Percentiles rank a stretch among this genome's conserved stretches.
Evolutionary conservation across 2,888 invertebrate genomes (phyloP).

Genomic region (Hyposoter didymator): DNA sequence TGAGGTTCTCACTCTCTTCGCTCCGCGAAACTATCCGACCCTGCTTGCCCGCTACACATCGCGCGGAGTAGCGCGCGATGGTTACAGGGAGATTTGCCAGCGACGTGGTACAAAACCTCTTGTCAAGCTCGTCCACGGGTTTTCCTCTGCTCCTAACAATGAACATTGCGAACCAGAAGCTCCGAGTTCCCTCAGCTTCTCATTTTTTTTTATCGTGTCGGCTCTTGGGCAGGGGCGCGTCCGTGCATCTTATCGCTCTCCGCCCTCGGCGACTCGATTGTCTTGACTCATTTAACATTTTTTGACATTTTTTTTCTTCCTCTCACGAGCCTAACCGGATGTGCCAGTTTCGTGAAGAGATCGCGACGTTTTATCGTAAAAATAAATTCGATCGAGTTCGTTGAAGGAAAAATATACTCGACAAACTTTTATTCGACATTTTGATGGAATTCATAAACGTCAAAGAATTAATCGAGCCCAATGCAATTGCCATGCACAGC

Average conservation of each 20-base stretch:
- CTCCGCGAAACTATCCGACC: constrained; percentile 17
- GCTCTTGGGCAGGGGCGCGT: constrained; percentile 26
- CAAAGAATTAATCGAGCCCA: not conserved
- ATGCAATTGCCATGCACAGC: not conserved
- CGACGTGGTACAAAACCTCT: constrained; percentile 22
- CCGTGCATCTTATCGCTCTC: constrained; percentile 49
- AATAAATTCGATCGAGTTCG: not conserved
- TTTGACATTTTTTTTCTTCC: not conserved
- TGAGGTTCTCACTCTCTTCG: not conserved
- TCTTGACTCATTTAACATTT: not conserved
- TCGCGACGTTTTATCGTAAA: not conserved
- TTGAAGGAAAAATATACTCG: not conserved
- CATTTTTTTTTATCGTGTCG: constrained; percentile 37
- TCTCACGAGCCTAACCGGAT: not conserved
- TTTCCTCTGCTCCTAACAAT: constrained; percentile 23
- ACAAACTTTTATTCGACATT: not conserved
- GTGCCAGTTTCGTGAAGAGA: not conserved
- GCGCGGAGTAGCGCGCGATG: constrained; percentile 16
- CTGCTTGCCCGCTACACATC: constrained; percentile 10
- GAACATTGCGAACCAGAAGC: constrained; percentile 10
- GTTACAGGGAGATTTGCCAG: constrained; percentile 61
- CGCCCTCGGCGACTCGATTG: constrained; percentile 36
- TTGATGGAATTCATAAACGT: not conserved
- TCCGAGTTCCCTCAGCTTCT: constrained; percentile 10
- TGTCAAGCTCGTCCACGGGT: constrained; percentile 34